Conservation (phyloP, 1,140 invertebrate species). For the Caenorhabditis elegans region WBcel235 BX284606.5:6112501-6113000, state of each 20-base stretch:
- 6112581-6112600: too few species aligned
- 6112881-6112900: slow-evolving; percentile 36
- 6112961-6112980: background rate
- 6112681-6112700: too few species aligned
- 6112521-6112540: too few species aligned
- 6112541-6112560: too few species aligned
- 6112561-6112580: too few species aligned
- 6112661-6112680: too few species aligned
- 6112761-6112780: background rate
- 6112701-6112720: slow-evolving; percentile 19
- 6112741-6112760: background rate
- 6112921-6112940: too few species aligned
- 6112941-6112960: too few species aligned
- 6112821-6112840: background rate
- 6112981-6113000: background rate
- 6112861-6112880: slow-evolving; percentile 46
- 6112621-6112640: too few species aligned
- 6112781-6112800: slow-evolving; percentile 23
- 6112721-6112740: slow-evolving; percentile 19
- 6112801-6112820: slow-evolving; percentile 23
- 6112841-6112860: background rate
- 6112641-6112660: too few species aligned
- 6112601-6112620: too few species aligned
- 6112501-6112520: slow-evolving; percentile 1
- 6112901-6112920: background rate